Base-by-base conservation (phyloP, 2,797 vertebrate species). In the Hemitrygon akajei region DNA sequence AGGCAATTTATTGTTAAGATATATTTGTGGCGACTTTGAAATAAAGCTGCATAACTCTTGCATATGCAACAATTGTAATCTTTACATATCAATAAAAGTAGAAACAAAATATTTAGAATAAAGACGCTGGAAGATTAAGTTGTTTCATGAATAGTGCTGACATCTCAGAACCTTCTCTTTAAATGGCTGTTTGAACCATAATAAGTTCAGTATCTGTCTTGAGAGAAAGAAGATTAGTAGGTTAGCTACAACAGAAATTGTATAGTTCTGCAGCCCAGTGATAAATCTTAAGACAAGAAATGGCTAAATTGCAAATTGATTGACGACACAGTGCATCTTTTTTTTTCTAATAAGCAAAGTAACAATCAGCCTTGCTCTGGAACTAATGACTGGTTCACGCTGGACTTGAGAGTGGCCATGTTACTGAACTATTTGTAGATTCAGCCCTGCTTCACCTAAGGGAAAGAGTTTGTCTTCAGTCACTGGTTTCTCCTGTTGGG, bases 1-100 rank as follows among this genome's bases (percentile, higher is more conserved):
- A 71, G 91, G 56, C 73, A 47, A 76, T 71, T 73, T 76, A 76
- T 93, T 76, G 71, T 75, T 93, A 56, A 76, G 47, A 92, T 63
- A 69, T 93, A 76, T 76, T 93, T 93, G 91, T 93, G 91, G 69
- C 14, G 93, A 93, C 91, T 89, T 89, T 93, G 71, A 75, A 93
- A 71, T 91, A 91, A 91, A 91, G 71, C 66, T 18, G 71, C 71
- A 93, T 92, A 91, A 75, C 11, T 47, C 71, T 16, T 12, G 91
- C 56, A 27, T n/a, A 76, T 93, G 71, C 91, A 75, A 56, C 76
- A 71, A 58, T 93, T 76, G 91, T 93, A 93, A 76, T 93, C 71
- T 71, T 75, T 76, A 76, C 40, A 58, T 56, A 93, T 76, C 69
- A 92, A 92, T 92, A 92, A 93, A 91, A 93, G 22, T 93, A 76